Conservation (phyloP, 2,888 invertebrate species). For the Hirtodrosophila confusa region DNA sequence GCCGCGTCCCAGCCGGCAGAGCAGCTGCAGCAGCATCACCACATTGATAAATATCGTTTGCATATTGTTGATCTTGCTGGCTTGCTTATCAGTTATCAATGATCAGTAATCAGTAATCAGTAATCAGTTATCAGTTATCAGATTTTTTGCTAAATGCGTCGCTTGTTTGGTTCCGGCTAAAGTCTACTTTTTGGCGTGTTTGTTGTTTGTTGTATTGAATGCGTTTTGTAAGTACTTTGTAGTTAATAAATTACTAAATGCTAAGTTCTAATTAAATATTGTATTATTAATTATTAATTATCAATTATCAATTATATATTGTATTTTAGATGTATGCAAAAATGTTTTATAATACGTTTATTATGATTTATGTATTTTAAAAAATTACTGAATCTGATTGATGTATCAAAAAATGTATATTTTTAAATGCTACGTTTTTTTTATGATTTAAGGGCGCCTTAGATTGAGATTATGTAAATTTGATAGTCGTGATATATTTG, state of each 20-base stretch:
- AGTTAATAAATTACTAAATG: constrained; percentile 72
- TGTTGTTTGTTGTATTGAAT: constrained; percentile 43
- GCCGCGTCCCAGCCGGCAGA: constrained; percentile 50
- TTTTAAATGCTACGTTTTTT: constrained; percentile 37
- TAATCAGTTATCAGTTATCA: constrained; percentile 3
- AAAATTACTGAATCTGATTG: constrained; percentile 20
- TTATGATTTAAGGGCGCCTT: constrained; percentile 5
- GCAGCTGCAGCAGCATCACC: constrained; percentile 47
- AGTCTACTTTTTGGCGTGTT: constrained; percentile 78
- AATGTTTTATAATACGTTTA: constrained; percentile 11
- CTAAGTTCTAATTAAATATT: constrained; percentile 55
- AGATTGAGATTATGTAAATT: constrained; percentile 48
- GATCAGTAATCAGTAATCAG: constrained; percentile 1
- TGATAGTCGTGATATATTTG: constrained; percentile 36
- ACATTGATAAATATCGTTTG: constrained; percentile 40
- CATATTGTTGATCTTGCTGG: constrained; percentile 30
- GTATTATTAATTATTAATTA: constrained; percentile 18
- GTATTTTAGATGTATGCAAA: constrained; percentile 25
- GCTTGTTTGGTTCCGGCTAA: constrained; percentile 38
- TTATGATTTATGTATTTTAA: neutral
- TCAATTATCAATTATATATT: constrained; percentile 19
- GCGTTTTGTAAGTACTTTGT: constrained; percentile 63
- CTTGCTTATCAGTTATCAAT: constrained; percentile 7
- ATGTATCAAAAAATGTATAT: constrained; percentile 43
- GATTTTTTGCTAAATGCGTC: constrained; percentile 42